Conservation (phyloP, 1,140 invertebrate genomes). For the Lepidurus packardi region DNA sequence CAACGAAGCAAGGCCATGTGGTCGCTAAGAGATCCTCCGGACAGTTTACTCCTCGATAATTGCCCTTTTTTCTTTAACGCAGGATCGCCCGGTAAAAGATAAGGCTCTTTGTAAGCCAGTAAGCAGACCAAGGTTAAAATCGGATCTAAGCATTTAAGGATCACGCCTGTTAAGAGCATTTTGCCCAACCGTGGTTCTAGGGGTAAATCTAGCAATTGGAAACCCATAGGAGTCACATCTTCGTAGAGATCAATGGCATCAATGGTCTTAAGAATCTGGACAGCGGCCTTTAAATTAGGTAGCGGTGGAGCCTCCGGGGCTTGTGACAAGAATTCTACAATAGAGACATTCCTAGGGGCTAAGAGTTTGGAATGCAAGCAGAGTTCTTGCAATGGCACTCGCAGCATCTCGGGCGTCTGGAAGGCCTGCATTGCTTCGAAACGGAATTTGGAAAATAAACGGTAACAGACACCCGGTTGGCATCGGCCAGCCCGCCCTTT, state of each 20-base stretch:
- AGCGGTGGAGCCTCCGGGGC: conserved; percentile 80
- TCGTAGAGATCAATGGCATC: conserved; percentile 76
- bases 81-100: conserved; percentile 64
- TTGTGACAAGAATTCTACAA: conserved; percentile 71
- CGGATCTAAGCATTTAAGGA: conserved; percentile 90
- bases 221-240: conserved; percentile 79
- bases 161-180: conserved; percentile 81
- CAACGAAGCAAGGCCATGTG: conserved; percentile 80
- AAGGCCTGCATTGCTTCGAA: conserved; percentile 65
- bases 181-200: conserved; percentile 86
- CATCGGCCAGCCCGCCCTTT: conserved; percentile 77
- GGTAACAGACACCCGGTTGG: conserved; percentile 71
- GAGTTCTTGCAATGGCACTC: conserved; percentile 81
- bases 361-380: conserved; percentile 85
- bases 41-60: conserved; percentile 60
- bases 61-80: conserved; percentile 57
- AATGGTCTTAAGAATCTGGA: conserved; percentile 59
- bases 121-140: conserved; percentile 85
- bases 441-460: conserved; percentile 64
- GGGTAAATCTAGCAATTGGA: conserved; percentile 79
- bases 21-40: conserved; percentile 75
- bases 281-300: conserved; percentile 65
- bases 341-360: conserved; percentile 65
- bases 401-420: conserved; percentile 69
- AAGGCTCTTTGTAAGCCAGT: conserved; percentile 74